Evolutionary conservation across 2,888 invertebrate species (phyloP), one percentile per base, ranked within the genome.

Genomic region (Lasioglossum leucozonium): DNA sequence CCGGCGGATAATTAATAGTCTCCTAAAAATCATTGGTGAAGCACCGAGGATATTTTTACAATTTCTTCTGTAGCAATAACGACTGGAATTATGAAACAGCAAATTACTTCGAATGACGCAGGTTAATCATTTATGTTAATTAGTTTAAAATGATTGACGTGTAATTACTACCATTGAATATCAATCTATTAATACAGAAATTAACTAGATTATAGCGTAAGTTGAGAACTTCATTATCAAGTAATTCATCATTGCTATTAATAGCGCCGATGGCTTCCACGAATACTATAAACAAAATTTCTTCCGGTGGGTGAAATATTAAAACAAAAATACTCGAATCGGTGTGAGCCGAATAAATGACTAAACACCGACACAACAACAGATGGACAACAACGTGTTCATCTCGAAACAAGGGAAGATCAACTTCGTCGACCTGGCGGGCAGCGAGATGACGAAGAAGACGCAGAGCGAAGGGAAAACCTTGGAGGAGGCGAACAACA

Each of bases 361-460:
- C 34, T 34, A 65, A 30, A 22, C 30, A 30, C 18, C 30, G 65
- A 65, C n/a, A 18, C 34, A 4, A n/a, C 22, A 62, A 3, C 81
- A 95, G 95, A 95, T 95, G 44, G 97, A 97, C 92, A 97, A 97
- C 86, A 98, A 97, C 71, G 97, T 98, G 71, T 98, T 98, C 91
- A 97, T 99, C 91, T 98, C 98, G 55, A 97, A 98, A 90, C 98
- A 98, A 92, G 99, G 99, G 42, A 99, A 99, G 95, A 97, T 99
- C 79, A 98, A 99, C 95, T 99, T 99, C 94, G 99, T 99, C 11
- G 99, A 99, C 95, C 95, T 99, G 84, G 99, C 99, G 0, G 99
- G 99, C n/a, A 99, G 98, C 93, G 99, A 99, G 95, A 98, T 99
- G 97, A 98, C 99, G 6, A 99, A 98, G 94, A 98, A 97, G 94